phyloP scores from a whole-genome alignment of 1,140 invertebrate species.

The Brachionus sp. region DNA sequence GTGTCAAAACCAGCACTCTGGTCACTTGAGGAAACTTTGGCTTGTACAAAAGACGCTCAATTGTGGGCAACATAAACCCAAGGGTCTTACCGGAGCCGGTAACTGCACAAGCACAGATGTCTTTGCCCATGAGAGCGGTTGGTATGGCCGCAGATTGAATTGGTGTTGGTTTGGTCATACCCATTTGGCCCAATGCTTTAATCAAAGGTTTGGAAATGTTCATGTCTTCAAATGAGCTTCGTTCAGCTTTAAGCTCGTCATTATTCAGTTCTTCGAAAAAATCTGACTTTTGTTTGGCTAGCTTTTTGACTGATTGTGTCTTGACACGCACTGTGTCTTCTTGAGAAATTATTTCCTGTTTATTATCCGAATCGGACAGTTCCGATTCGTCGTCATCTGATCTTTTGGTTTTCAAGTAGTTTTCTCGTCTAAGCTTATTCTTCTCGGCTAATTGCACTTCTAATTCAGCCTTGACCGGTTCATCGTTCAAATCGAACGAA shows the following conservation, averaged over 20 bases:
- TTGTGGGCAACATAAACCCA: conserved; percentile 93
- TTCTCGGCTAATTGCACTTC: neutral
- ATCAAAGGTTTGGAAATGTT: conserved; percentile 45
- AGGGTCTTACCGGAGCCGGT: conserved; percentile 94
- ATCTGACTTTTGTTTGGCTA: neutral
- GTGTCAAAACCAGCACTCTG: conserved; percentile 85
- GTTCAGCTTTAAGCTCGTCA: neutral
- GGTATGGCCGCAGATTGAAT: conserved; percentile 93
- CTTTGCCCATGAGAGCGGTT: conserved; percentile 78
- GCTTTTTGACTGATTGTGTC: neutral
- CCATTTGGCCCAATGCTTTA: conserved; percentile 25
- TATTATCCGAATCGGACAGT: neutral
- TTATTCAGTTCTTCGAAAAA: conserved; percentile 27
- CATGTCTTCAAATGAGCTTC: conserved; percentile 10
- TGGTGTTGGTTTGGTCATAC: conserved; percentile 78
- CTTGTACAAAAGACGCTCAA: conserved; percentile 83
- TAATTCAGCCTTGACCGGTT: neutral
- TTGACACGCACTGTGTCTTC: conserved; percentile 10
- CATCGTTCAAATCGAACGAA: conserved; percentile 3
- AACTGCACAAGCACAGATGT: conserved; percentile 91
- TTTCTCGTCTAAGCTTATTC: neutral
- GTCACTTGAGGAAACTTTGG: conserved; percentile 63
- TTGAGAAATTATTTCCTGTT: neutral
- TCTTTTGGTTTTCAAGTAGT: conserved; percentile 1
- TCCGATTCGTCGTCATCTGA: neutral